Percentiles rank a stretch among this genome's conserved stretches.
Evolutionary conservation across 2,888 invertebrate species (phyloP).

Genomic region (Coenonympha arcania): DNA sequence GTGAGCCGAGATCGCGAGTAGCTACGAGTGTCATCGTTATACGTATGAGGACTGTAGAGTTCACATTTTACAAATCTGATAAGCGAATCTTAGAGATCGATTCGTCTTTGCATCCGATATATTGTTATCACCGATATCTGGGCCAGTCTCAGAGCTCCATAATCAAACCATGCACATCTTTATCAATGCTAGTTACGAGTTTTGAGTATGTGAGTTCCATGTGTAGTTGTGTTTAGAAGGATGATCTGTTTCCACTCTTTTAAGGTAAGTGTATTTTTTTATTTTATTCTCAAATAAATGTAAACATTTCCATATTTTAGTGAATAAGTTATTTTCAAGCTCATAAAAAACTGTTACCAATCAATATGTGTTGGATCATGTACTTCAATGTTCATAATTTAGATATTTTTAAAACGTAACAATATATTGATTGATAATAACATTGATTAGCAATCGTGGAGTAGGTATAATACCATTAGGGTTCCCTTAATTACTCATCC

Average conservation of each 20-base stretch:
- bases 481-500: too few relatives aligned
- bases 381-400: too few relatives aligned
- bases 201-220: conserved; percentile 7
- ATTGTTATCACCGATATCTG: conserved; percentile 53
- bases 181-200: conserved; percentile 9
- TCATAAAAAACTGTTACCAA: too few relatives aligned
- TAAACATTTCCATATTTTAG: too few relatives aligned
- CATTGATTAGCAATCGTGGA: too few relatives aligned
- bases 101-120: conserved; percentile 41
- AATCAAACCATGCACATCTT: conserved; percentile 15
- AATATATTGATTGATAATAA: too few relatives aligned
- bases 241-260: conserved; percentile 32
- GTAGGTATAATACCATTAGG: too few relatives aligned
- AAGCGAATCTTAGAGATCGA: conserved; percentile 41
- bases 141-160: conserved; percentile 40
- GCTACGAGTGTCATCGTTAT: too few relatives aligned
- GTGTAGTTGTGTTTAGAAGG: conserved; percentile 24
- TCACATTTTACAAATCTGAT: conserved; percentile 37
- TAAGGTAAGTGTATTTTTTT: conserved; percentile 27
- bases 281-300: not conserved
- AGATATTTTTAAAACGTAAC: too few relatives aligned
- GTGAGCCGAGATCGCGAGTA: not conserved
- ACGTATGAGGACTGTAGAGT: conserved; percentile 33
- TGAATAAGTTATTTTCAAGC: too few relatives aligned
- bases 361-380: too few relatives aligned